These are phyloP conservation scores for Ceratosolen solmsi DNA, from an alignment of 1,140 invertebrate species.

Conservation along the genomic window DNA sequence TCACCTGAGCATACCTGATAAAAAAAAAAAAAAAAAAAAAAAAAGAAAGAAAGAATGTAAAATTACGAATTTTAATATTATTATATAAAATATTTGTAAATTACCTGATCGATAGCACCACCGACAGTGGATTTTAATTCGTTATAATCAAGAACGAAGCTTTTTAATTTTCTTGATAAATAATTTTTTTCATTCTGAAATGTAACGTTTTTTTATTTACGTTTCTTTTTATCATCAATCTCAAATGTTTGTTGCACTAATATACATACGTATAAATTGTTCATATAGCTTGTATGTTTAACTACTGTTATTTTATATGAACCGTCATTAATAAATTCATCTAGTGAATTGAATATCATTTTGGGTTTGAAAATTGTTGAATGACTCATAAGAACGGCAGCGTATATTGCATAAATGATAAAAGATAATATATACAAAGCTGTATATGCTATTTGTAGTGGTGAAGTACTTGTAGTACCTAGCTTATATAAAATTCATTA, in stretches of 20 bases:
- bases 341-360: constrained; percentile 53
- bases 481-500: neutral
- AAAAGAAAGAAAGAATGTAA: neutral
- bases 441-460: constrained; percentile 49
- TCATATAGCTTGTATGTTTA: constrained; percentile 31
- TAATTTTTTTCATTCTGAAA: neutral
- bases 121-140: neutral
- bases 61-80: neutral
- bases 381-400: constrained; percentile 53
- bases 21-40: neutral
- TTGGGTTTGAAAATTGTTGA: constrained; percentile 44
- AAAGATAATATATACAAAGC: constrained; percentile 51
- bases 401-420: constrained; percentile 55
- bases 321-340: constrained; percentile 53
- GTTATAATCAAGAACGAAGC: neutral
- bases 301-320: constrained; percentile 51
- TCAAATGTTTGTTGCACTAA: neutral
- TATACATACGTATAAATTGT: constrained; percentile 20
- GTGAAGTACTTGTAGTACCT: neutral
- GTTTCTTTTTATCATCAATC: neutral
- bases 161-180: neutral
- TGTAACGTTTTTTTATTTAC: neutral
- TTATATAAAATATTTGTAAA: neutral
- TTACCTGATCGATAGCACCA: neutral
- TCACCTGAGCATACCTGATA: constrained; percentile 1